These are phyloP conservation scores for Sebastes alutus DNA, from an alignment of 2,797 vertebrate genomes.

Conservation along the genomic window DNA sequence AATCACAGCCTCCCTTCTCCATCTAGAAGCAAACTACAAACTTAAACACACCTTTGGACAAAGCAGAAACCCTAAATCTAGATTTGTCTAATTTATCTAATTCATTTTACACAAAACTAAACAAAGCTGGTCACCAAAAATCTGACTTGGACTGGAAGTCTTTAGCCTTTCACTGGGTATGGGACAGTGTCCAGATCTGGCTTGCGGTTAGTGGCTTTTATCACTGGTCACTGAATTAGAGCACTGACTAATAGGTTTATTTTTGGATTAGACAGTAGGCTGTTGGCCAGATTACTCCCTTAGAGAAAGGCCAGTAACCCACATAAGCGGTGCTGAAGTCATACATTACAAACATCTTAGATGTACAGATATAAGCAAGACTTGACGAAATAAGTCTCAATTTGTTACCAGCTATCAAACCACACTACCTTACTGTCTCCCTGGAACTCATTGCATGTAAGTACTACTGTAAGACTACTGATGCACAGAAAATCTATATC, in stretches of 20 bases:
- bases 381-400: not conserved
- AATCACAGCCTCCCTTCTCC: not conserved
- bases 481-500: not conserved
- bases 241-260: constrained; percentile 59
- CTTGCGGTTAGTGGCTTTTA: constrained; percentile 20
- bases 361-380: not conserved
- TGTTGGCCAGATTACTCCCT: not conserved
- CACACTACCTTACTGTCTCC: not conserved
- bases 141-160: not conserved
- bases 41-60: too few species aligned
- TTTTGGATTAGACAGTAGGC: constrained; percentile 53
- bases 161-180: not conserved
- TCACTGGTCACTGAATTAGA: constrained; percentile 58
- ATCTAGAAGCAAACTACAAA: not conserved
- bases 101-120: not conserved
- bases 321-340: not conserved
- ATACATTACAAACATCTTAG: not conserved
- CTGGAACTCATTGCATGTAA: not conserved
- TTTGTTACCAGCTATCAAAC: not conserved
- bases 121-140: not conserved
- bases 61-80: too few species aligned
- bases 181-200: constrained; percentile 6
- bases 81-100: too few species aligned
- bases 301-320: not conserved
- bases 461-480: not conserved